Evolutionary conservation across 1,140 invertebrate genomes (phyloP).

Genomic region (Harlomillsia oculata): DNA sequence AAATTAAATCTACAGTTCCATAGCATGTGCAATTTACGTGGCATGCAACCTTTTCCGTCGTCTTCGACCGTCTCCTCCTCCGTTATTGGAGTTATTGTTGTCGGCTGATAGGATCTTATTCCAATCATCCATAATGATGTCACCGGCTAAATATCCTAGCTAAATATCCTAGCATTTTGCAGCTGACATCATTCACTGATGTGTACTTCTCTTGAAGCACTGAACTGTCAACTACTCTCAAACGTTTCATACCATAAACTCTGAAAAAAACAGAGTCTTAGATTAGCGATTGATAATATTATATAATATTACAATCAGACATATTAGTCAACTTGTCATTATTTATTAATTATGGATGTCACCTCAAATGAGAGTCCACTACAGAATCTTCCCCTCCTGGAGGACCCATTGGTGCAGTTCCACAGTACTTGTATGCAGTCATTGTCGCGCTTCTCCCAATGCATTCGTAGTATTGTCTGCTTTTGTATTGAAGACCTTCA

Average conservation of each 20-base stretch:
- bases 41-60: too few relatives aligned
- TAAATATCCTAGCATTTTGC: slow-evolving; percentile 44
- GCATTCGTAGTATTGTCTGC: slow-evolving; percentile 48
- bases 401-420: slow-evolving; percentile 5
- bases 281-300: neutral
- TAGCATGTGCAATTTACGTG: too few relatives aligned
- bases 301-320: neutral
- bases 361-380: slow-evolving; percentile 19
- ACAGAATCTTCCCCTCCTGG: slow-evolving; percentile 25
- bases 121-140: slow-evolving; percentile 38
- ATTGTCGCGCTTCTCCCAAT: slow-evolving; percentile 17
- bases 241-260: slow-evolving; percentile 50
- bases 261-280: slow-evolving; percentile 32
- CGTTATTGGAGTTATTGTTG: too few relatives aligned
- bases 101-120: too few relatives aligned
- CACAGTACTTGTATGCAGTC: slow-evolving; percentile 10
- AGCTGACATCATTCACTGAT: slow-evolving; percentile 56
- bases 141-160: slow-evolving; percentile 42
- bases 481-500: slow-evolving; percentile 39
- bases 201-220: slow-evolving; percentile 56
- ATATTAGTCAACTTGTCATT: neutral
- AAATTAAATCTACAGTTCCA: too few relatives aligned
- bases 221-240: slow-evolving; percentile 61
- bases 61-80: too few relatives aligned
- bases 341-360: neutral